phyloP scores from a whole-genome alignment of 2,113 vertebrate species.

The Apteryx owenii region DNA sequence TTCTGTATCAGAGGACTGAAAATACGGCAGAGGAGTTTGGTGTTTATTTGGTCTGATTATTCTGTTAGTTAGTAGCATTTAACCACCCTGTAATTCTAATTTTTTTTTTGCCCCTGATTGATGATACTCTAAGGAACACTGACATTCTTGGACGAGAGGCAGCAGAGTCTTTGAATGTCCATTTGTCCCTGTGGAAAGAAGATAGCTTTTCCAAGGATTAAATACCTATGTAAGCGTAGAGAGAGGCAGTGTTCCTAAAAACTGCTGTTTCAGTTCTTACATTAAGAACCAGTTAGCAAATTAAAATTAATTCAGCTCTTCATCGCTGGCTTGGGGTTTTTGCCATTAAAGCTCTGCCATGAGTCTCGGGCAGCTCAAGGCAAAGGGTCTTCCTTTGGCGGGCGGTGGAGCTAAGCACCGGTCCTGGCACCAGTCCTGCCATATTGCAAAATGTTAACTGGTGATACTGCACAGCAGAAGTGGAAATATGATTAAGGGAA shows the following conservation, averaged over 20 bases:
- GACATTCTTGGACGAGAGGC: background rate
- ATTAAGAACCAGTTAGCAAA: background rate
- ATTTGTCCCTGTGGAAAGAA: background rate
- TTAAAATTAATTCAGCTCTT: background rate
- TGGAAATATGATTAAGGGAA: background rate
- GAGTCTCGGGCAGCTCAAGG: background rate
- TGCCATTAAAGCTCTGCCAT: background rate
- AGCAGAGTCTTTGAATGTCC: background rate
- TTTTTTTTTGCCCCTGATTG: background rate
- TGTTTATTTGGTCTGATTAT: constrained; percentile 21
- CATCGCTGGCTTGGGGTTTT: background rate
- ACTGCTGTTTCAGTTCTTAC: background rate
- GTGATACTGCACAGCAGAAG: background rate
- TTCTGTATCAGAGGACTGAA: background rate
- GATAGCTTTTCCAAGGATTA: background rate
- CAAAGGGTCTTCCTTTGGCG: background rate
- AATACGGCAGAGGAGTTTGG: background rate
- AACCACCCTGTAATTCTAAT: background rate
- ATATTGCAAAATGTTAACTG: background rate
- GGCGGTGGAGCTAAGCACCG: background rate
- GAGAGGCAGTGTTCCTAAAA: background rate
- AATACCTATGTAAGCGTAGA: background rate
- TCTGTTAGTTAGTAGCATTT: background rate
- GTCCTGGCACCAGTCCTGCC: background rate
- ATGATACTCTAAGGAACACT: background rate